A percentile compares a stretch with the other conserved stretches of the same genome.
These are phyloP conservation scores for Caenorhabditis tropicalis DNA, from an alignment of 1,140 invertebrate species.

Conservation along the genomic window DNA sequence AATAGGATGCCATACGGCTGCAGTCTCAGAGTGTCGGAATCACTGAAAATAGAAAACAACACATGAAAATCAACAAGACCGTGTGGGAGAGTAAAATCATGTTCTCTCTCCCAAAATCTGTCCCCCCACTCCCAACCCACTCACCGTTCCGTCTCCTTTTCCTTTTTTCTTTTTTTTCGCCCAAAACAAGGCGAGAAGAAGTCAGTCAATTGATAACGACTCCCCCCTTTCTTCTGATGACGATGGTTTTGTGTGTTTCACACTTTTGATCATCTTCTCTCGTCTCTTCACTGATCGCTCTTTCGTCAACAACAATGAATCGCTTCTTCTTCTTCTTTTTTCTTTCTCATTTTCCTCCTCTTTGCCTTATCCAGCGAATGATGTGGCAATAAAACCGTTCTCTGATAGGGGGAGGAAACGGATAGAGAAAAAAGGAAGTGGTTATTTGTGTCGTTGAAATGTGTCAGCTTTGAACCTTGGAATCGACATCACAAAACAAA, in stretches of 20 bases:
- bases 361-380: slow-evolving; percentile 23
- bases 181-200: slow-evolving; percentile 44
- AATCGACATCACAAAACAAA: slow-evolving; percentile 11
- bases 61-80: slow-evolving; percentile 6
- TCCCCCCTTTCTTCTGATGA: neutral
- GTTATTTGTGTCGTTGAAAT: slow-evolving; percentile 23
- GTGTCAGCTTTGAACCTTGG: slow-evolving; percentile 39
- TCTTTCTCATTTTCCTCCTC: neutral
- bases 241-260: slow-evolving; percentile 35
- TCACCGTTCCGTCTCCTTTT: slow-evolving; percentile 36
- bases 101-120: slow-evolving; percentile 31
- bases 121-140: neutral
- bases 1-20: slow-evolving; percentile 23
- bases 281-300: neutral
- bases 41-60: slow-evolving; percentile 26
- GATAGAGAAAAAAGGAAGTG: neutral
- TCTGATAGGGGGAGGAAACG: neutral
- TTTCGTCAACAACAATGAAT: slow-evolving; percentile 13
- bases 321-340: neutral
- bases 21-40: slow-evolving; percentile 14
- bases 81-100: neutral
- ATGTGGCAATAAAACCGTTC: slow-evolving; percentile 18
- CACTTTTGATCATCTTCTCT: slow-evolving; percentile 38
- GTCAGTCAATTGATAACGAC: slow-evolving; percentile 40
- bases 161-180: slow-evolving; percentile 9